These are phyloP conservation scores for Mastomys natalensis DNA, from an alignment of 2,113 vertebrate genomes.

Conservation along the genomic window DNA sequence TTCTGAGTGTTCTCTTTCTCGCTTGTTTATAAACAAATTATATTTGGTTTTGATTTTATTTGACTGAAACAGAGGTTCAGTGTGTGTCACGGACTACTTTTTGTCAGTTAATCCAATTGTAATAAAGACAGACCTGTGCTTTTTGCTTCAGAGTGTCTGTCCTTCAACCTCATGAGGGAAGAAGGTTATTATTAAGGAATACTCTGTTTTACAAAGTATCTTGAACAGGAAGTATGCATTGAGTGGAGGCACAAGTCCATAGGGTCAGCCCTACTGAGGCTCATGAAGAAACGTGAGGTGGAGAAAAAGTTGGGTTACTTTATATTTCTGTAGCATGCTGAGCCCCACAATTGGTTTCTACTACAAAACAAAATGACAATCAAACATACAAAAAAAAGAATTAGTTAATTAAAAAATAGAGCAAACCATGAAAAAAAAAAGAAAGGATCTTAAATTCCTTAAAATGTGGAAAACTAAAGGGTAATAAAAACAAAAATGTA, in stretches of 20 bases:
- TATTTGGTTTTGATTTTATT: no score
- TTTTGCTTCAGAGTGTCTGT: not conserved
- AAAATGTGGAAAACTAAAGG: not conserved
- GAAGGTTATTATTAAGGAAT: not conserved
- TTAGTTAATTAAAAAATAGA: not conserved
- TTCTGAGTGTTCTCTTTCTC: no score
- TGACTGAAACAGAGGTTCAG: not conserved
- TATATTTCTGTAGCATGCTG: not conserved
- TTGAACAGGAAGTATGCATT: not conserved
- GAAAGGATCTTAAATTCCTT: not conserved
- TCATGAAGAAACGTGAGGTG: not conserved
- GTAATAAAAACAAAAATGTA: not conserved
- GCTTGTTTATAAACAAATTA: no score
- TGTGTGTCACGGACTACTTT: not conserved
- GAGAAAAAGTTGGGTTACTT: not conserved
- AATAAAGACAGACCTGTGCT: not conserved
- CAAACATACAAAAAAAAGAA: not conserved
- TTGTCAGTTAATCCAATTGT: not conserved
- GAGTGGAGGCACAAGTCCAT: not conserved
- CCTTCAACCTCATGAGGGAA: not conserved
- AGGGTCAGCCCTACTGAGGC: not conserved
- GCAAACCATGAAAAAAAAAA: not conserved
- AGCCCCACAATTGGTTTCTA: not conserved
- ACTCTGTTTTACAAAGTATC: not conserved
- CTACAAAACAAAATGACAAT: not conserved